Evolutionary conservation across 2,888 invertebrate species (phyloP).

Genomic region (Drosophila bunnanda): DNA sequence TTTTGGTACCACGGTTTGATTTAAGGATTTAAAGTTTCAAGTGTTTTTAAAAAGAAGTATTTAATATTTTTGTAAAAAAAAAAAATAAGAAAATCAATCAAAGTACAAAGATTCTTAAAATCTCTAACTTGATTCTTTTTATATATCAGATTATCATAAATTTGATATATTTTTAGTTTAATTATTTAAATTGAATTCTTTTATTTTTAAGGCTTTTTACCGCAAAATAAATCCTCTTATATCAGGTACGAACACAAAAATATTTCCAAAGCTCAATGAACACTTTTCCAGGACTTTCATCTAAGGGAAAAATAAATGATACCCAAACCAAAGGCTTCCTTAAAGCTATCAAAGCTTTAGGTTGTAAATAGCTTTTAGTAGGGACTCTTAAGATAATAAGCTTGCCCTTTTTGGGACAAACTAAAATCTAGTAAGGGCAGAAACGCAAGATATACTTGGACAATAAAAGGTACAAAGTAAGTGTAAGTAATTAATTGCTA

Average conservation of each 20-base stretch:
- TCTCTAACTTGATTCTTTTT: too few species aligned
- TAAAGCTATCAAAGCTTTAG: conserved; percentile 2
- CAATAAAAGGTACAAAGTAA: too few species aligned
- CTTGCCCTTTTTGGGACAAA: neutral
- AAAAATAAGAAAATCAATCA: neutral
- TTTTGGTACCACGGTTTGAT: neutral
- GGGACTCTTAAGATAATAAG: neutral
- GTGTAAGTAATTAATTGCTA: neutral
- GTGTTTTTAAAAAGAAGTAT: neutral
- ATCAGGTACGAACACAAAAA: neutral
- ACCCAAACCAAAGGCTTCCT: neutral
- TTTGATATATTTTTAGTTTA: neutral
- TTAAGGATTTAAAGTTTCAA: neutral
- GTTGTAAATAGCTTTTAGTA: conserved; percentile 23
- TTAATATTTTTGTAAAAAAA: too few species aligned
- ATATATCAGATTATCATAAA: neutral
- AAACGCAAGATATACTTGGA: neutral
- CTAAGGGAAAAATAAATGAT: neutral
- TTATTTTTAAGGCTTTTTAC: neutral
- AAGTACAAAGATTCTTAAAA: too few species aligned
- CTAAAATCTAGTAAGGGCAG: neutral
- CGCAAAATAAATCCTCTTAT: neutral
- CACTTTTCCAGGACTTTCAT: neutral
- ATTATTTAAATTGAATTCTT: neutral
- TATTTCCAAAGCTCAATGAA: neutral